These are phyloP conservation scores for Ceyx margarethae DNA, from an alignment of 2,113 vertebrate species.

Conservation along the genomic window DNA sequence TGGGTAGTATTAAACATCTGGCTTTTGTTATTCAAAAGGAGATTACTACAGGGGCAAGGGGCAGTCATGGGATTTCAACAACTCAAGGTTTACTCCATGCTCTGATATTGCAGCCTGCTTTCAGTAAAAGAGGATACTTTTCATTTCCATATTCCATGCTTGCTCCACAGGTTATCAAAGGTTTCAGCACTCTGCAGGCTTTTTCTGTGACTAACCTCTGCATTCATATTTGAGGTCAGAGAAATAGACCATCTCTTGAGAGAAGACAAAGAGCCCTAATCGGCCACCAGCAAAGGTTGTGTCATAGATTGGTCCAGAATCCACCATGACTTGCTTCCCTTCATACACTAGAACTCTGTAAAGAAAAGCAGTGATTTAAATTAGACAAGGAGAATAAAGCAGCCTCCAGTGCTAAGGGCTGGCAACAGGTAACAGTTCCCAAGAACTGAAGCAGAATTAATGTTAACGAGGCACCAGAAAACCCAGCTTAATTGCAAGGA, in stretches of 20 bases:
- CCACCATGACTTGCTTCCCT: constrained; percentile 97
- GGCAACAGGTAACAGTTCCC: not conserved
- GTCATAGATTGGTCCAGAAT: constrained; percentile 94
- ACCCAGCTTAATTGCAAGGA: not conserved
- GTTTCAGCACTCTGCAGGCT: not conserved
- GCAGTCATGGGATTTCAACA: not conserved
- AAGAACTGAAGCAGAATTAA: not conserved
- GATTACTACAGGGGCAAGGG: not conserved
- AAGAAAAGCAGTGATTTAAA: not conserved
- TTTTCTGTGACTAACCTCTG: constrained; percentile 84
- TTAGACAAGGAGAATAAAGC: not conserved
- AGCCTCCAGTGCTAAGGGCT: not conserved
- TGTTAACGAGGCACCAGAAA: not conserved
- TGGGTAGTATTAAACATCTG: constrained; percentile 30
- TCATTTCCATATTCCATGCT: not conserved
- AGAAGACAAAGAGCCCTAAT: constrained; percentile 97
- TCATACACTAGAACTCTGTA: constrained; percentile 93
- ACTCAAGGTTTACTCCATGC: not conserved
- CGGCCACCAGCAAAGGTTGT: constrained; percentile 92
- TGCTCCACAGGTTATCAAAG: not conserved
- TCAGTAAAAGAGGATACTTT: not conserved
- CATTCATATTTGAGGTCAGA: constrained; percentile 99
- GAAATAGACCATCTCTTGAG: constrained; percentile 98
- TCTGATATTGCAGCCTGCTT: not conserved
- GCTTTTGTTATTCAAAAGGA: not conserved